Evolutionary conservation across 2,797 vertebrate species (phyloP).

Genomic region (Rachycentron canadum): DNA sequence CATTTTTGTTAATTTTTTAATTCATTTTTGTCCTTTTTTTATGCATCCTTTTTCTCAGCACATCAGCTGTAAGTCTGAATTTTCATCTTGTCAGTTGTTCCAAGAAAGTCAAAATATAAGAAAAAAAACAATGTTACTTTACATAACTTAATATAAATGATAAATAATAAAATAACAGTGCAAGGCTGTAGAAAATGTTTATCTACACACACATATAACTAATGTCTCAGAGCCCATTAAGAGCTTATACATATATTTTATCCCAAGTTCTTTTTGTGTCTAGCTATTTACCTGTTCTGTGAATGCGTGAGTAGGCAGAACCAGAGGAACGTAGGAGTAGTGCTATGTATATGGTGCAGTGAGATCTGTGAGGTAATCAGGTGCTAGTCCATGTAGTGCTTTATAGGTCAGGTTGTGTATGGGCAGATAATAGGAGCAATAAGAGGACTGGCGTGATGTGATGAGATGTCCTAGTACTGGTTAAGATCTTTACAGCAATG

Average conservation of each 20-base stretch:
- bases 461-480: neutral
- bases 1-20: neutral
- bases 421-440: neutral
- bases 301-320: neutral
- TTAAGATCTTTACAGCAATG: neutral
- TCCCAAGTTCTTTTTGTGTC: neutral
- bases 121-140: neutral
- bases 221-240: neutral
- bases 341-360: neutral
- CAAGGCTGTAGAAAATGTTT: neutral
- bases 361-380: neutral
- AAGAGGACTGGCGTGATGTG: neutral
- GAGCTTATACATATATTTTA: neutral
- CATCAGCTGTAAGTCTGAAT: neutral
- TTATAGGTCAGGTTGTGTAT: neutral
- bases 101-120: neutral
- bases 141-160: no score
- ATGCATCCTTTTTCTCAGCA: neutral
- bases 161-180: no score
- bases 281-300: neutral
- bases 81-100: no score
- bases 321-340: neutral
- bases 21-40: neutral
- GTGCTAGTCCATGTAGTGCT: neutral
- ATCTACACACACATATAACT: neutral